Base-by-base conservation (phyloP, 1,140 invertebrate genomes). In the Drosophila chauvacae region DNA sequence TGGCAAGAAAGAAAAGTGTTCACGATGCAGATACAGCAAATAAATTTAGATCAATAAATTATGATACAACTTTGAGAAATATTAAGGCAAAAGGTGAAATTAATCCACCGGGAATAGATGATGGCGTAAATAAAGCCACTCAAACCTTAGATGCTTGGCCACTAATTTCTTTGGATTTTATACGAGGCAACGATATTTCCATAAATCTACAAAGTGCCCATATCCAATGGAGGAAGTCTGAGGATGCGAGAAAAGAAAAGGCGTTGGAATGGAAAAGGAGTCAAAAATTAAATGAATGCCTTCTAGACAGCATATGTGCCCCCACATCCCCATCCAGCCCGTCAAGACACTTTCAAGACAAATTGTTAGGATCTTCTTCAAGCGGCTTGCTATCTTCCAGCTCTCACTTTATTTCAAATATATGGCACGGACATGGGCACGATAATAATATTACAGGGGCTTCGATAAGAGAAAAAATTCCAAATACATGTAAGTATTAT, bases 11-110 rank as follows among this genome's bases (percentile, higher is more conserved):
- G 81, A 97, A 97, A 77, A 97, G 96, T 55, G 95, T 96, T 1
- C 96, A 97, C 75, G 94, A 95, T 4, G 41, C 33, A 3, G 96
- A 97, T 16, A 10, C 51, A 56, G 94, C 94, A 4, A 96, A 97
- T 83, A 94, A 96, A 18, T 98, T 97, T 80, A 97, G 97, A 85
- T 94, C 96, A 0, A 96, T 98, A 2, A 98, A 98, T 81, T 98
- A 98, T 81, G 97, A 98, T 81, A 94, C 96, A 39, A 97, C 97
- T 81, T 93, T 97, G 37, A 92, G 96, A 2, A 96, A 97, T 68
- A 97, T 97, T 26, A 97, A 96, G 81, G 95, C 96, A 0, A 96
- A 96, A 77, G 95, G 95, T 2, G 95, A 96, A 91, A 96, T 95
- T 2, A 95, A 95, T 4, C 95, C 95, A 39, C 95, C 95, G 2